Percentiles rank a stretch among this genome's conserved stretches.
Conservation (phyloP, 2,888 invertebrate species). For the Perithous albicinctus region DNA sequence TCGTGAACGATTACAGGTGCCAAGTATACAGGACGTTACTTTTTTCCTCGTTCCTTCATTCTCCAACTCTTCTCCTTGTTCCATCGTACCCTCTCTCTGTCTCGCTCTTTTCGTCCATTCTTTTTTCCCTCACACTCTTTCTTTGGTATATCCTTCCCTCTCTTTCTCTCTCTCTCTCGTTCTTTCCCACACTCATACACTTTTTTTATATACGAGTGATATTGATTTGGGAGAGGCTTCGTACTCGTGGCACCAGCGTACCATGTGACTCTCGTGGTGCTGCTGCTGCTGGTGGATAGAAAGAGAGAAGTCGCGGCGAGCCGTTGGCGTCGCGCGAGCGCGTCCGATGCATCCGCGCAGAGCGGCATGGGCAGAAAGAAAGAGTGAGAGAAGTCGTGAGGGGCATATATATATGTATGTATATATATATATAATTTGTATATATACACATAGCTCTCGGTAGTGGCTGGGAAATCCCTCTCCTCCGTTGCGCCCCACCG, state of each 20-base stretch:
- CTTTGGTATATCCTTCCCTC: conserved; percentile 19
- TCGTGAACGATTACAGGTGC: conserved; percentile 56
- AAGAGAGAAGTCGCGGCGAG: conserved; percentile 69
- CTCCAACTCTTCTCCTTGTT: conserved; percentile 13
- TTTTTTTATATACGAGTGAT: conserved; percentile 84
- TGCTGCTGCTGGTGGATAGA: conserved; percentile 58
- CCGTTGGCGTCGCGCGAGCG: conserved; percentile 67
- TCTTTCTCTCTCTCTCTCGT: conserved; percentile 19
- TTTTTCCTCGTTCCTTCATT: conserved; percentile 15
- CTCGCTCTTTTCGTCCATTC: conserved; percentile 8
- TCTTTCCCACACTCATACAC: conserved; percentile 14
- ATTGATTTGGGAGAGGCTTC: conserved; percentile 84
- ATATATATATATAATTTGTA: conserved; percentile 23
- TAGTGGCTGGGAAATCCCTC: conserved; percentile 71
- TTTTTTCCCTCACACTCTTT: conserved; percentile 14
- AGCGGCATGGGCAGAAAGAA: conserved; percentile 78
- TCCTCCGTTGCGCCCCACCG: conserved; percentile 82
- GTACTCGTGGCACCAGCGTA: conserved; percentile 83
- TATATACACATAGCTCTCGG: background rate
- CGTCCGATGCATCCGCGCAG: conserved; percentile 82
- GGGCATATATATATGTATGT: conserved; percentile 61
- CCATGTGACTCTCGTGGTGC: conserved; percentile 79
- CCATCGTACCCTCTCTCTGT: background rate
- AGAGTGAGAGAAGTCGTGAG: conserved; percentile 70
- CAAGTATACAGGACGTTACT: conserved; percentile 40